These are phyloP conservation scores for Diplodus puntazzo DNA, from an alignment of 2,797 vertebrate species.

Conservation along the genomic window DNA sequence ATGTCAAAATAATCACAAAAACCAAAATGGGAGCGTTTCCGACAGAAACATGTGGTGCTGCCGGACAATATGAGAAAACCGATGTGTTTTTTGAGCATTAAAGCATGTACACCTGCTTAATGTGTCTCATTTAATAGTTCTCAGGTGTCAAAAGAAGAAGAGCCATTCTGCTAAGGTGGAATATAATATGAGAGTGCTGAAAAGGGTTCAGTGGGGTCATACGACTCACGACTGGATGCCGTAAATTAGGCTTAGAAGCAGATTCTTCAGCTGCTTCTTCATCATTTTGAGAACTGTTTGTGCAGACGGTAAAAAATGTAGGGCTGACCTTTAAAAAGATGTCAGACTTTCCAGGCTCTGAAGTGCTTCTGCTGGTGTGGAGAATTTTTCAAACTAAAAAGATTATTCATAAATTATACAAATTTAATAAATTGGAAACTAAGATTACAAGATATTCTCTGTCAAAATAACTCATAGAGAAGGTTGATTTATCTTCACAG, in stretches of 20 bases:
- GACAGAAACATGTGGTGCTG: background rate
- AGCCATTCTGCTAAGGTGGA: background rate
- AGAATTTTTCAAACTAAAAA: background rate
- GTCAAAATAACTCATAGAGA: too few relatives aligned
- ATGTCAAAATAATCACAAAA: slow-evolving; percentile 3
- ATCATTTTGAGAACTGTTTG: background rate
- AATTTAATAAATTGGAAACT: background rate
- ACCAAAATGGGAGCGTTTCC: background rate
- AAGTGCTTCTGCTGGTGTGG: background rate
- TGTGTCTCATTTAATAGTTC: background rate
- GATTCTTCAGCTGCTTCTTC: too few relatives aligned
- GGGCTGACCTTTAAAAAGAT: background rate
- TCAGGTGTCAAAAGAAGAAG: background rate
- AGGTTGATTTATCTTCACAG: background rate
- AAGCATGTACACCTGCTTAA: too few relatives aligned
- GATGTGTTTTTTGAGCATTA: too few relatives aligned
- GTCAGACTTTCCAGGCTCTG: background rate
- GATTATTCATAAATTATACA: background rate
- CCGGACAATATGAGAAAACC: too few relatives aligned
- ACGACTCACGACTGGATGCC: background rate
- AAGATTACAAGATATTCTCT: background rate
- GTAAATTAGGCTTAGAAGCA: background rate
- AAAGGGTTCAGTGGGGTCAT: background rate
- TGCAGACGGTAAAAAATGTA: background rate
- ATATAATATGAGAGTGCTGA: background rate